Base-by-base conservation (phyloP, 2,797 vertebrate genomes). In the Muscicapa striata region DNA sequence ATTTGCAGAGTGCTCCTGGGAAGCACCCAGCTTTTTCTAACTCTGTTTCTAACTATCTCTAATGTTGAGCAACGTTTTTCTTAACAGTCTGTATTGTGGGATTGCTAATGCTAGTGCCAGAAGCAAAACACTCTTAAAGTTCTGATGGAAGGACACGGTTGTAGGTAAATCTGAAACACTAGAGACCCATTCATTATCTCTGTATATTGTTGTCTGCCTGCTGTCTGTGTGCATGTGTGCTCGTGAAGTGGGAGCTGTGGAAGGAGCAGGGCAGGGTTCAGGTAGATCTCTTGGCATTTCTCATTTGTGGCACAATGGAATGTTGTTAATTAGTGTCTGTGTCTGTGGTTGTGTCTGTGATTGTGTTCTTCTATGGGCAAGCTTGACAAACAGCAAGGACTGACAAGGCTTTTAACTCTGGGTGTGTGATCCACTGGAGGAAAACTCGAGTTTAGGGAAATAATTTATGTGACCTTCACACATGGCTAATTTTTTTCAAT, bases 21-120 rank as follows among this genome's bases (percentile, higher is more conserved):
- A 95, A 86, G 85, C 85, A 81, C 81, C 78, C 85, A 75, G 86
- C 81, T 93, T 91, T 95, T 93, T 93, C 70, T 80, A 4, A 85
- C 72, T 87, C 91, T 95, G 66, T 96, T 93, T 93, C 63, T 89
- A 55, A 93, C 88, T 80, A 54, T 96, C 90, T 96, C 94, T 97
- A 96, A 97, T 97, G 95, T 97, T 97, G 95, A 97, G 96, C 96
- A 97, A 95, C 96, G 1, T 97, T 97, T 97, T 97, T 97, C 94
- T 97, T 95, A 97, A 97, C 96, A 96, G 96, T 97, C 94, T 94
- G 48, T 96, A 52, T 97, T 97, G 93, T 96, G 96, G 96, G 95
- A 97, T 97, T 97, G 96, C 96, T 97, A 96, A 97, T 95, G 87
- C 81, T 97, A 96, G 95, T 96, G 76, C 96, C 95, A 96, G 96